Conservation (phyloP, 2,888 invertebrate genomes). For the Frankliniella intonsa region DNA sequence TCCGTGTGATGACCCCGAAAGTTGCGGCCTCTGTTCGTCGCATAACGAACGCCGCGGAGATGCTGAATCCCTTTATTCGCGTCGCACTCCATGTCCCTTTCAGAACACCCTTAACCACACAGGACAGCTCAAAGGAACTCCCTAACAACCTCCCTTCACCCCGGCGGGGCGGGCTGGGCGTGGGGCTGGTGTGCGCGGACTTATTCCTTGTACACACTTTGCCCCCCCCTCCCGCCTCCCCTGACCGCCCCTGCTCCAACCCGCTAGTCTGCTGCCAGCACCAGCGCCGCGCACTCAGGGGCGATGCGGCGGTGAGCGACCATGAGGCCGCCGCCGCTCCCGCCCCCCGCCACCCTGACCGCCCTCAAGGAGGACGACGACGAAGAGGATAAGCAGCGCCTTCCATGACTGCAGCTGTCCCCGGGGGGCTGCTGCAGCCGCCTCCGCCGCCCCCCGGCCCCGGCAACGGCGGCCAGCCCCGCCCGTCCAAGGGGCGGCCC, state of each 20-base stretch:
- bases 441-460: not conserved
- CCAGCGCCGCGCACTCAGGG: not conserved
- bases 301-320: not conserved
- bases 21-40: not conserved
- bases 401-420: not conserved
- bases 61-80: not conserved
- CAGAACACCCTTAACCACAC: not conserved
- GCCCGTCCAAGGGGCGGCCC: not conserved
- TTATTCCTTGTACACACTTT: not conserved
- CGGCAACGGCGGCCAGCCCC: not conserved
- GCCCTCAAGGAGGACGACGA: not conserved
- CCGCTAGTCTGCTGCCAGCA: not conserved
- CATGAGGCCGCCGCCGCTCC: not conserved
- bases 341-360: not conserved
- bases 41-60: no score
- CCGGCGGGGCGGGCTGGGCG: no score
- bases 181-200: not conserved
- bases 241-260: not conserved
- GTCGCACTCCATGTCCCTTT: not conserved
- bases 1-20: not conserved
- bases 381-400: not conserved
- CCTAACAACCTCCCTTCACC: not conserved
- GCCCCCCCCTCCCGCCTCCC: not conserved
- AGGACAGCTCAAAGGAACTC: not conserved
- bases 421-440: slow-evolving; percentile 23